Evolutionary conservation across 2,113 vertebrate species (phyloP).

Genomic region (Galbula dea): DNA sequence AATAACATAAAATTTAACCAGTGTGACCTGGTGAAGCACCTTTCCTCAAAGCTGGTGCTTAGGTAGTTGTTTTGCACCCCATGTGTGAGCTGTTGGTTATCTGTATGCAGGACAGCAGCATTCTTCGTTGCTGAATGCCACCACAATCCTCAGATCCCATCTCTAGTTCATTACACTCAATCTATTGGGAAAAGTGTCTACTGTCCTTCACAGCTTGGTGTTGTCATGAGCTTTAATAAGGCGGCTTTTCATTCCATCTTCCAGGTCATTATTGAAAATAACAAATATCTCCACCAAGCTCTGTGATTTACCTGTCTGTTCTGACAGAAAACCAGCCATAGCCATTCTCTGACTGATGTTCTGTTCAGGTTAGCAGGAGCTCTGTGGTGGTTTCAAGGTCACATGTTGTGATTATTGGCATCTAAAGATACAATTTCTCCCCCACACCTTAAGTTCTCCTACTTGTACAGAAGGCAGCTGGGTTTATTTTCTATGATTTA

Average conservation of each 20-base stretch:
- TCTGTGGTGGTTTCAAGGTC: not conserved
- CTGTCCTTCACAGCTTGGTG: not conserved
- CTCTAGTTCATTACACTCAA: not conserved
- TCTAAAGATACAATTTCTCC: not conserved
- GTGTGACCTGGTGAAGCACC: accelerated
- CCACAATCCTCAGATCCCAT: accelerated
- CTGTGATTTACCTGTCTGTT: not conserved
- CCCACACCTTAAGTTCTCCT: accelerated
- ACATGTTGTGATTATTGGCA: not conserved
- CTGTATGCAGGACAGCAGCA: accelerated
- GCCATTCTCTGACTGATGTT: not conserved
- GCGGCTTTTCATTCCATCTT: not conserved
- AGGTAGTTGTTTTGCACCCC: not conserved
- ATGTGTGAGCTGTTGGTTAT: not conserved
- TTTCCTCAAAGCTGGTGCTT: not conserved
- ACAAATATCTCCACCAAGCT: accelerated
- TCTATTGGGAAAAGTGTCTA: not conserved
- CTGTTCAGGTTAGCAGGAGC: not conserved
- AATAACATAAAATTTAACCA: too few species aligned
- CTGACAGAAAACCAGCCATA: not conserved
- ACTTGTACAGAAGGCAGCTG: not conserved
- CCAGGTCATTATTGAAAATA: not conserved
- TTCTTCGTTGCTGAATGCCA: not conserved
- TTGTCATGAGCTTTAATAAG: not conserved
- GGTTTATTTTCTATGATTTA: not conserved